Evolutionary conservation across 2,888 invertebrate species (phyloP).

Genomic region (Mythimna ferrago): DNA sequence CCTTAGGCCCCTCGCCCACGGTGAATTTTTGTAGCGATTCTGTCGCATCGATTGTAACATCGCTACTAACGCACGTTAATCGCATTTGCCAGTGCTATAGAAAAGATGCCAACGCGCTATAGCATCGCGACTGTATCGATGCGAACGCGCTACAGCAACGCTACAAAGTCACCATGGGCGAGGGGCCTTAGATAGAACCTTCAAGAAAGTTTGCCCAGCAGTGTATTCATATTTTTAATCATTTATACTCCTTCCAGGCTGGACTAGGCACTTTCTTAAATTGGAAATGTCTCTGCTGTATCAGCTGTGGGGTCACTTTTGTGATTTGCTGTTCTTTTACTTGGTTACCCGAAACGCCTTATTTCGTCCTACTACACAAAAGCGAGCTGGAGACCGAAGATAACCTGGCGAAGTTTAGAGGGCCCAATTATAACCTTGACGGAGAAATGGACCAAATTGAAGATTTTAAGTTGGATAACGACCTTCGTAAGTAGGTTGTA

Average conservation of each 20-base stretch:
- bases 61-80: too few relatives aligned
- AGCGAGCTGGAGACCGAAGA: slow-evolving; percentile 58
- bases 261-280: slow-evolving; percentile 67
- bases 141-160: too few relatives aligned
- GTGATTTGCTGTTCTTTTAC: slow-evolving; percentile 59
- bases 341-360: slow-evolving; percentile 77
- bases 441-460: slow-evolving; percentile 73
- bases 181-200: too few relatives aligned
- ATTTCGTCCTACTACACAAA: slow-evolving; percentile 71
- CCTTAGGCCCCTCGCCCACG: too few relatives aligned
- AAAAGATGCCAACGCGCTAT: too few relatives aligned
- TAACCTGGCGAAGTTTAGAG: slow-evolving; percentile 71
- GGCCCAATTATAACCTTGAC: slow-evolving; percentile 66
- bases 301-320: slow-evolving; percentile 63
- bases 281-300: slow-evolving; percentile 72
- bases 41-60: too few relatives aligned
- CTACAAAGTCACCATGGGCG: too few relatives aligned
- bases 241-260: slow-evolving; percentile 67
- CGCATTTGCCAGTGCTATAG: too few relatives aligned
- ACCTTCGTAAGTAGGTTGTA: slow-evolving; percentile 76
- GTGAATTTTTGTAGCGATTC: too few relatives aligned
- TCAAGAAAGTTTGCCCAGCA: too few relatives aligned
- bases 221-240: neutral
- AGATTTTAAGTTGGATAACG: slow-evolving; percentile 75
- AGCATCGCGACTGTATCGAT: too few relatives aligned